Evolutionary conservation across 2,797 vertebrate genomes (phyloP).

Genomic region (Hirundo rustica): DNA sequence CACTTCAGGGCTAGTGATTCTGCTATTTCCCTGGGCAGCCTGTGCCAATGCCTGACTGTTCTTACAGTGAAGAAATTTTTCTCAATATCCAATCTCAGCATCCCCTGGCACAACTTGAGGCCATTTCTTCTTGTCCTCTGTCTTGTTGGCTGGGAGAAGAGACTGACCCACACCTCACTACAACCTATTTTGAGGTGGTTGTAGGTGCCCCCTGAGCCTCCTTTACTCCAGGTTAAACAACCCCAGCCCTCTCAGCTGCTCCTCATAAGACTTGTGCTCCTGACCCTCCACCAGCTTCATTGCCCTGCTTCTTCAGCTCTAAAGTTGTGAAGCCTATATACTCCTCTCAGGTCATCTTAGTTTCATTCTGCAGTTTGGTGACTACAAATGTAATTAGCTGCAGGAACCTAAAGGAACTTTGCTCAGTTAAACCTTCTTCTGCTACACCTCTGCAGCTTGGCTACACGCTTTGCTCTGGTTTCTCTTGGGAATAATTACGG

Average conservation of each 20-base stretch:
- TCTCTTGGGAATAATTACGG: neutral
- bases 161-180: neutral
- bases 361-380: neutral
- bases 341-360: neutral
- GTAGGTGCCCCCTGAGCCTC: neutral
- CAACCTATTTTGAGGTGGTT: neutral
- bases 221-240: neutral
- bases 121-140: neutral
- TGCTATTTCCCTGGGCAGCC: neutral
- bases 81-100: neutral
- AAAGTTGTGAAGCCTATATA: neutral
- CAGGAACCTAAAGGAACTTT: neutral
- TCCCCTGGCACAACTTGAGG: neutral
- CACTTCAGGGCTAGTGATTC: neutral
- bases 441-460: neutral
- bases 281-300: too few species aligned
- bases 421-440: neutral
- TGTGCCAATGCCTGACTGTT: neutral
- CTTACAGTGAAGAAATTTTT: neutral
- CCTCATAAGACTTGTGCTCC: neutral
- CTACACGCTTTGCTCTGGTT: rapidly evolving
- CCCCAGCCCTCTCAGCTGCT: rapidly evolving
- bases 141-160: neutral
- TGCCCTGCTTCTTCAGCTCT: neutral
- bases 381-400: neutral